phyloP scores from a whole-genome alignment of 2,888 invertebrate species.

The Brachylomia viminalis region DNA sequence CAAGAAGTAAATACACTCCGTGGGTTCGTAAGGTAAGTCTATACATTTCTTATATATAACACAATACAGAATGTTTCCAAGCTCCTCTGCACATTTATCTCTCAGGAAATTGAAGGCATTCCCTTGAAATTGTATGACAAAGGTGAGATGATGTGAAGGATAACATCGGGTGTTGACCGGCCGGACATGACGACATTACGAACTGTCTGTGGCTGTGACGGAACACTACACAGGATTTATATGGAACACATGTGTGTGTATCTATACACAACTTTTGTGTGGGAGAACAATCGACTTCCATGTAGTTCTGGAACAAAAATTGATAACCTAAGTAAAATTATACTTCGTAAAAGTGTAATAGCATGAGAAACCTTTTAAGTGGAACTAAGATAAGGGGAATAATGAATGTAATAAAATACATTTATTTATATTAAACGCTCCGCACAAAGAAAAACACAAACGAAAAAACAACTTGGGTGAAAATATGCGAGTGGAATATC shows the following conservation, averaged over 20 bases:
- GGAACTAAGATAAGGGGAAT: not conserved
- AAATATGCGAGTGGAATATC: too few relatives aligned
- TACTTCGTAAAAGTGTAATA: too few relatives aligned
- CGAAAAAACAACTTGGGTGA: too few relatives aligned
- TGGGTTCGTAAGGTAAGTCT: too few relatives aligned
- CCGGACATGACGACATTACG: constrained; percentile 31
- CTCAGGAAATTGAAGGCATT: constrained; percentile 22
- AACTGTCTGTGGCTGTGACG: not conserved
- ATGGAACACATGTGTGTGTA: too few relatives aligned
- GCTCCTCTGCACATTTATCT: constrained; percentile 12
- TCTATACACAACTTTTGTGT: too few relatives aligned
- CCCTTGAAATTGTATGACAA: constrained; percentile 25
- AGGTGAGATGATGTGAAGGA: constrained; percentile 7
- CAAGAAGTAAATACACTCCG: too few relatives aligned
- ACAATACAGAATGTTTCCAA: not conserved
- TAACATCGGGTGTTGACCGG: constrained; percentile 8
- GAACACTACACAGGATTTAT: not conserved
- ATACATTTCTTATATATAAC: not conserved
- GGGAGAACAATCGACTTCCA: not conserved
- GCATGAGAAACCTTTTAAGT: not conserved
- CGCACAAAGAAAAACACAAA: too few relatives aligned
- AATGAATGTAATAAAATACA: not conserved
- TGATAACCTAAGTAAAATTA: too few relatives aligned
- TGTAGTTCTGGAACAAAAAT: not conserved
- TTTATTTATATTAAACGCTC: too few relatives aligned